Base-by-base conservation (phyloP, 2,888 invertebrate species). In the Ferrisia virgata region DNA sequence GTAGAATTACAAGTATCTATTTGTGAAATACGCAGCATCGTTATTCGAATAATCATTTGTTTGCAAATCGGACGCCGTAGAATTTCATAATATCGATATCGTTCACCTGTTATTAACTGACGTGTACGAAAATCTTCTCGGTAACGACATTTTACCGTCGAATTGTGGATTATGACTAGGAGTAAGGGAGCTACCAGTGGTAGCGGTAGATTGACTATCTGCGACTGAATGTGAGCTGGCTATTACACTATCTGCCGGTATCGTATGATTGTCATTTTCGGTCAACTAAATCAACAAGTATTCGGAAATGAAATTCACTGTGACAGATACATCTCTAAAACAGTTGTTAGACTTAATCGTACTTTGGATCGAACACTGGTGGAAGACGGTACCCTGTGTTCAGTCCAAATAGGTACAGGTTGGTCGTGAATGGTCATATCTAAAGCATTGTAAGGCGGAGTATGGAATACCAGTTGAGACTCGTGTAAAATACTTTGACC, bases 401-500 rank as follows among this genome's bases (percentile, higher is more conserved):
- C 85, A 4, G 85, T 76, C 85, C 85, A 86, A 22, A 84, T 83
- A 33, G 85, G 85, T 1, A 83, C 69, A 40, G 86, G 86, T 84
- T 85, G 78, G 79, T 87, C 87, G 64, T 87, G 86, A 13, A 87
- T 87, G 69, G 87, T 85, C 3, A 95, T 93, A 86, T 94, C 93
- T 87, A 94, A 91, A 58, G 93, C 91, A 86, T 94, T 94, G 87
- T 96, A 96, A 0, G 96, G 96, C 0, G 96, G 95, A 0, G 96
- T 96, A 86, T 96, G 95, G 88, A 98, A 97, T 76, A 97, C 94
- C 9, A 97, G 90, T 88, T 96, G 93, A 39, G 94, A 93, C 85
- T 94, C 92, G 88, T 97, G 96, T 28, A 98, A 89, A 87, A 98
- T 92, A 88, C 97, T 98, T 89, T 98, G 97, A 0, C 97, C 98